These are phyloP conservation scores for Lynx canadensis DNA, from an alignment of 2,113 vertebrate species.

Conservation along the genomic window DNA sequence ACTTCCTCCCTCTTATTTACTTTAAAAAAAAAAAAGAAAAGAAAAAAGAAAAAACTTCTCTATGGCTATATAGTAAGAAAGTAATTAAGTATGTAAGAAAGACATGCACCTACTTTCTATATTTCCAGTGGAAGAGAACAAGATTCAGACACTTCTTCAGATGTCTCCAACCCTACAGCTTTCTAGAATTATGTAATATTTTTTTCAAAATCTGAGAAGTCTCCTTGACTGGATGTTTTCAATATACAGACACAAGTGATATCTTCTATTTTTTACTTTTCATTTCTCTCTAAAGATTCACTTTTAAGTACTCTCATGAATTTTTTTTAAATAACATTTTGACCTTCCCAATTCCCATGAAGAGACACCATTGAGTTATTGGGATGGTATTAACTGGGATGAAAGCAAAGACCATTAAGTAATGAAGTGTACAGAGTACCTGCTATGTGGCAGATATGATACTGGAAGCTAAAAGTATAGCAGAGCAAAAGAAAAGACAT, in stretches of 20 bases:
- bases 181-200: not conserved
- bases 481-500: not conserved
- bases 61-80: not conserved
- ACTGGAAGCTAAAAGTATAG: not conserved
- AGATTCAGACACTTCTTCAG: not conserved
- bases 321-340: not conserved
- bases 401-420: not conserved
- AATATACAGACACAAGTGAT: not conserved
- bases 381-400: no score
- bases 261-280: not conserved
- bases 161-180: not conserved
- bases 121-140: constrained; percentile 11
- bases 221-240: not conserved
- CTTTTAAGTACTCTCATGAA: not conserved
- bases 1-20: not conserved
- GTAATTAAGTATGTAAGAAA: not conserved
- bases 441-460: not conserved
- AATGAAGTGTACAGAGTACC: not conserved
- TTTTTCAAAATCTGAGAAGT: not conserved
- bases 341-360: not conserved
- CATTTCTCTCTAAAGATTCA: not conserved
- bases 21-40: not conserved
- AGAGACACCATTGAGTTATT: not conserved
- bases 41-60: not conserved
- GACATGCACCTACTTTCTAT: not conserved